Evolutionary conservation across 1,140 invertebrate genomes (phyloP), one percentile per base, ranked within the genome.

Genomic region (Probaryconus sp.): DNA sequence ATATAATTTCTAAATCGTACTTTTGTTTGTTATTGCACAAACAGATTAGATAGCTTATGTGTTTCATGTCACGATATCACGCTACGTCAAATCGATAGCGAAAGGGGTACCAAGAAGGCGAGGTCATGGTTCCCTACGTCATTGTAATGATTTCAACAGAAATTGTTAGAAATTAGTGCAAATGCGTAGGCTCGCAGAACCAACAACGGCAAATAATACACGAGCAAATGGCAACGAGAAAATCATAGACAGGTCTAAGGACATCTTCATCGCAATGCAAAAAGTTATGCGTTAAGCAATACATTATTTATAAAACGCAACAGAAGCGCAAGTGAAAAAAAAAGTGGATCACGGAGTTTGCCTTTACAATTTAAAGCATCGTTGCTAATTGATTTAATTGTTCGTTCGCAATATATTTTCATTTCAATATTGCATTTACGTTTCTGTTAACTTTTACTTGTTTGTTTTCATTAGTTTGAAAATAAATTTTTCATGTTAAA

Each of bases 81-180:
- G 47, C 61, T 58, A 63, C 51, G 73, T 63, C 38, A 65, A 69
- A 81, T 78, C 79, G 81, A 80, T 71, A 64, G 81, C 79, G 81
- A 82, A 82, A 82, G 81, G 81, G 56, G 40, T 68, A 73, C 60
- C 70, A 53, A 58, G 79, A 74, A 79, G 67, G 67, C 79, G 79
- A 82, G 81, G 81, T 81, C 79, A 72, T 78, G 77, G 78, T 73
- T 68, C 71, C 51, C 55, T 48, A 71, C 55, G 55, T 68, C 70
- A 72, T 80, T 81, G 72, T 53, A 55, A 42, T 58, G 64, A 76
- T 79, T 79, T 70, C 68, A 72, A 74, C 35, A 61, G 65, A 73
- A 74, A 80, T 79, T 67, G 48, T 28, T 76, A 55, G 73, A 77
- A 82, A 80, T 79, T 75, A 77, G 68, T 55, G 53, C 60, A 65